phyloP scores from a whole-genome alignment of 2,797 vertebrate species.

The Amblyraja radiata region DNA sequence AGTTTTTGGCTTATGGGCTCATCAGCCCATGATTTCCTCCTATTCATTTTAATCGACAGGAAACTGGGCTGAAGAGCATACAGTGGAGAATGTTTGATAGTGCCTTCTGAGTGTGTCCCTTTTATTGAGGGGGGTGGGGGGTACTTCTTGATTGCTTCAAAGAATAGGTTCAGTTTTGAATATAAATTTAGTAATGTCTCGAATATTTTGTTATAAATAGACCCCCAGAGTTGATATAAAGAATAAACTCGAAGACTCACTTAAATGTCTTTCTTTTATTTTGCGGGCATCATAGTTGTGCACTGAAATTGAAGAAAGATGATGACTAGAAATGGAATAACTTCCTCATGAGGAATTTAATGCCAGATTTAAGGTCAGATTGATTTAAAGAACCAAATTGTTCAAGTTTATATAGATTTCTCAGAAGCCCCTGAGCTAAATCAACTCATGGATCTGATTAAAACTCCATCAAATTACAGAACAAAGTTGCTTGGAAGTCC shows the following conservation, averaged over 20 bases:
- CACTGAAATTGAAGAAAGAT: background rate
- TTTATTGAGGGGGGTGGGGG: background rate
- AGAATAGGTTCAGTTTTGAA: background rate
- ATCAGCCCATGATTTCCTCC: background rate
- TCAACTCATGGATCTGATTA: background rate
- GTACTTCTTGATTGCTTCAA: background rate
- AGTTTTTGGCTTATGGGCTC: background rate
- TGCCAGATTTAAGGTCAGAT: background rate
- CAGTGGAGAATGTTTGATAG: background rate
- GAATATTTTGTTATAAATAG: background rate
- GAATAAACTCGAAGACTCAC: background rate
- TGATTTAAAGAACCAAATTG: background rate
- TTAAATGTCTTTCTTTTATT: background rate
- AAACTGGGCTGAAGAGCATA: background rate
- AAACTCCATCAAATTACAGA: background rate
- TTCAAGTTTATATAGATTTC: background rate
- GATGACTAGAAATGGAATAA: background rate
- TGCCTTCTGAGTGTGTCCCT: background rate
- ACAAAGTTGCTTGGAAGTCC: background rate
- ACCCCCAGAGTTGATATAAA: background rate
- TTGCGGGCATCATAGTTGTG: background rate
- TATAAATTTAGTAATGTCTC: background rate
- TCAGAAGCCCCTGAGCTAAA: background rate
- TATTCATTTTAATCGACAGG: constrained; percentile 5
- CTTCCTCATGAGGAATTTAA: background rate